Base-by-base conservation (phyloP, 2,113 vertebrate genomes). In the Cercopithecus mona region DNA sequence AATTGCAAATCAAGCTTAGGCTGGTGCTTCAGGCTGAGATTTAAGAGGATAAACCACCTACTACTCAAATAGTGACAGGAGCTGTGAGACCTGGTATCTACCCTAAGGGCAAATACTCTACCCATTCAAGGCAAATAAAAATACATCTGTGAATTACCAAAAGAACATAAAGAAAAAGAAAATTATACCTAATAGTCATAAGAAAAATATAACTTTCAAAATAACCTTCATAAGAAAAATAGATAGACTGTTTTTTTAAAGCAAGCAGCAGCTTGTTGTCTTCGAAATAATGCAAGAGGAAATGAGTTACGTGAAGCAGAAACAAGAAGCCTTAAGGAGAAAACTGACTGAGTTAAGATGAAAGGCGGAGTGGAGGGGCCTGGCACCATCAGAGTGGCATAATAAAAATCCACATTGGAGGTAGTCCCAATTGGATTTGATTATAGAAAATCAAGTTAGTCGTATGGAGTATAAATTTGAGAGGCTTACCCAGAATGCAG, bases 1-100 rank as follows among this genome's bases (percentile, higher is more conserved):
- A 95, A 98, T 98, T 98, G 93, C 93, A 97, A 96, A 96, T 98
- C 83, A 95, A 96, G 87, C 55, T 90, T 75, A 80, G 55, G 85
- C 48, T 84, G 82, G 88, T 66, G 93, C 97, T 96, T 82, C 61
- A 64, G 95, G 90, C 94, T 95, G 83, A 96, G 70, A 95, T 95
- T 87, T 70, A 90, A 93, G 87, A 93, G 88, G 92, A 96, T 94
- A 94, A 94, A 96, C 90, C 95, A 95, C 70, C 95, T 93, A 96
- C 94, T 50, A 92, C 66, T 80, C 73, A 88, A 88, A 81, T 83
- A 92, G 89, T 91, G 86, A 96, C 40, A 75, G 30, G 80, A 97
- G 80, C 83, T 80, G 52, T 68, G 61, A 96, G 68, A 80, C 35
- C 32, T n/a, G 32, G 70, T 45, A 88, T 59, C 64, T 72, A 92